phyloP scores from a whole-genome alignment of 2,888 invertebrate genomes.

The Cephus nigrinus region DNA sequence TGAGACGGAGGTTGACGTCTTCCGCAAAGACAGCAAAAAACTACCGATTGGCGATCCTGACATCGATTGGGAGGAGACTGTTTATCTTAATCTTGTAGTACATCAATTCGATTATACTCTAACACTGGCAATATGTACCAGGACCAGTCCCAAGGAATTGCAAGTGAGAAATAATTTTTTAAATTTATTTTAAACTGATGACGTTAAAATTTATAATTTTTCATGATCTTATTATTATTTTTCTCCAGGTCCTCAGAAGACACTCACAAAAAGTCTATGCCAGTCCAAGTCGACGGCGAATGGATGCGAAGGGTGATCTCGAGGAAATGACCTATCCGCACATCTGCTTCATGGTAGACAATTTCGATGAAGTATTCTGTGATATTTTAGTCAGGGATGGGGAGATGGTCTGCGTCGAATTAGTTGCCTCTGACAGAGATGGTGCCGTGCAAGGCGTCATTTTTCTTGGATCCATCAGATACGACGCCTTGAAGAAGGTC shows the following conservation, averaged over 20 bases:
- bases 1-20: constrained; percentile 97
- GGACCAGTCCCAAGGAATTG: constrained; percentile 96
- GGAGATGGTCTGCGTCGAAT: constrained; percentile 98
- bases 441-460: constrained; percentile 91
- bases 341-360: constrained; percentile 99
- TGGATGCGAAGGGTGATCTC: constrained; percentile 98
- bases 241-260: constrained; percentile 56
- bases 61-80: constrained; percentile 99
- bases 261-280: constrained; percentile 86
- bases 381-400: constrained; percentile 98
- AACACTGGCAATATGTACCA: constrained; percentile 96
- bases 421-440: constrained; percentile 91
- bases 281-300: constrained; percentile 94
- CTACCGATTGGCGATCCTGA: constrained; percentile 95
- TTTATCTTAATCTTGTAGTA: constrained; percentile 96
- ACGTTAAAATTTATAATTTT: too few species aligned
- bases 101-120: constrained; percentile 99
- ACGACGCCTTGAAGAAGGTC: constrained; percentile 96
- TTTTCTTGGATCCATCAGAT: constrained; percentile 96
- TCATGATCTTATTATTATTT: neutral
- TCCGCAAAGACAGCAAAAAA: constrained; percentile 96
- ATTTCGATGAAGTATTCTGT: constrained; percentile 98
- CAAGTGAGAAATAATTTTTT: constrained; percentile 74
- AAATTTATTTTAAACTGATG: too few species aligned
- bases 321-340: constrained; percentile 99